Evolutionary conservation across 2,888 invertebrate genomes (phyloP), one percentile per base, ranked within the genome.

Genomic region (Chloroclystis v-ata): DNA sequence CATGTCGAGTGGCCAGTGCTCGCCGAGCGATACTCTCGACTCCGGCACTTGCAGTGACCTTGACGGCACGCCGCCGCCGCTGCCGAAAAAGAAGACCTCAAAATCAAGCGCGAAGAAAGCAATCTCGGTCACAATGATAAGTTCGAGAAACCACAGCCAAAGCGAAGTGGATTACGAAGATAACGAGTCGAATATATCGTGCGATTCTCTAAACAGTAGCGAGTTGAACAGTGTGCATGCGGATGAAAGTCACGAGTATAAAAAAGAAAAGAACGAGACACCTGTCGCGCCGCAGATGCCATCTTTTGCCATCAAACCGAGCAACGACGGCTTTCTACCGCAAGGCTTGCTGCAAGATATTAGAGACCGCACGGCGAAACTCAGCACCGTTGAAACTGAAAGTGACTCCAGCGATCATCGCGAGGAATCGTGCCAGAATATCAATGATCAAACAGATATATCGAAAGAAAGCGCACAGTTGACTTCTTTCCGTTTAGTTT

Each of bases 1-100:
- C 44, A 93, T 93, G 90, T 92, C 93, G 39, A 94, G 94, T 69
- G 95, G 95, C 1, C 95, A 95, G 68, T 93, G 94, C 66, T 95
- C 95, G 24, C 94, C 95, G 1, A 94, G 92, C 65, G 95, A 95
- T 67, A 95, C 94, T 0, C 74, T 95, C 54, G 95, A 95, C 78
- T 95, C 95, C 48, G 95, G 95, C 35, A 95, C 95, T 26, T 94
- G 95, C 80, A 95, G 94, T 72, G 95, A 95, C 78, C 87, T 95
- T 62, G 95, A 95, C 64, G 91, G 91, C 29, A 93, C 92, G 13
- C 92, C 93, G 43, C 92, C 93, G 1, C 81, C 92, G 53, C 89
- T 91, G 12, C 91, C 91, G 60, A 92, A 92, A 83, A 92, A 92
- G 75, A 92, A 92, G 72, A 88, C 83, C 26, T 76, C 89, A 6